These are phyloP conservation scores for Chrosomus eos DNA, from an alignment of 2,797 vertebrate species.

Conservation along the genomic window DNA sequence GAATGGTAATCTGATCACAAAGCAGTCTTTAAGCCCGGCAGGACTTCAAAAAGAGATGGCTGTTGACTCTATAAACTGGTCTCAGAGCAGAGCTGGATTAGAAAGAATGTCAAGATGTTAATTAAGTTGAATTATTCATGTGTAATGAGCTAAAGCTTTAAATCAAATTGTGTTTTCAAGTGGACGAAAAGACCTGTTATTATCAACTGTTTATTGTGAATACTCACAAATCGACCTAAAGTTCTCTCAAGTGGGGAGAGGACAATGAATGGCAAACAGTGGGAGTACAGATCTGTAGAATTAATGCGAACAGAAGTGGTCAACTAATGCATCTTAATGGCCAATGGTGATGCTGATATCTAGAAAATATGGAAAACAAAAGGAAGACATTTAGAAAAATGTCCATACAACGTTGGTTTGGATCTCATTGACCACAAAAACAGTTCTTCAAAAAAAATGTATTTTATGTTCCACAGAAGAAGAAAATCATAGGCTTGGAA, in stretches of 20 bases:
- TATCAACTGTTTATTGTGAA: neutral
- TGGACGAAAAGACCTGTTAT: neutral
- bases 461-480: neutral
- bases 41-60: constrained; percentile 31
- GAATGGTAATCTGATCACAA: constrained; percentile 58
- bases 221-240: neutral
- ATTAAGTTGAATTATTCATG: constrained; percentile 25
- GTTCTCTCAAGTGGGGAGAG: neutral
- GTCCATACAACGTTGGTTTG: neutral
- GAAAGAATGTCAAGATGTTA: constrained; percentile 31
- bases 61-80: constrained; percentile 36
- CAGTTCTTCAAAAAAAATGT: neutral
- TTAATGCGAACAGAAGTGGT: neutral
- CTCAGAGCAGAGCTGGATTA: constrained; percentile 42
- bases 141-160: constrained; percentile 19
- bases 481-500: neutral
- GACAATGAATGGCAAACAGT: neutral
- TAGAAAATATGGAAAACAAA: neutral
- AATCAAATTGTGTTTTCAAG: constrained; percentile 5
- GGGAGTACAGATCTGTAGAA: neutral
- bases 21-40: constrained; percentile 42
- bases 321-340: neutral
- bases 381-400: neutral
- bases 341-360: neutral
- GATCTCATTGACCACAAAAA: neutral